These are phyloP conservation scores for Drosophila histrio DNA, from an alignment of 2,888 invertebrate species.

Conservation along the genomic window DNA sequence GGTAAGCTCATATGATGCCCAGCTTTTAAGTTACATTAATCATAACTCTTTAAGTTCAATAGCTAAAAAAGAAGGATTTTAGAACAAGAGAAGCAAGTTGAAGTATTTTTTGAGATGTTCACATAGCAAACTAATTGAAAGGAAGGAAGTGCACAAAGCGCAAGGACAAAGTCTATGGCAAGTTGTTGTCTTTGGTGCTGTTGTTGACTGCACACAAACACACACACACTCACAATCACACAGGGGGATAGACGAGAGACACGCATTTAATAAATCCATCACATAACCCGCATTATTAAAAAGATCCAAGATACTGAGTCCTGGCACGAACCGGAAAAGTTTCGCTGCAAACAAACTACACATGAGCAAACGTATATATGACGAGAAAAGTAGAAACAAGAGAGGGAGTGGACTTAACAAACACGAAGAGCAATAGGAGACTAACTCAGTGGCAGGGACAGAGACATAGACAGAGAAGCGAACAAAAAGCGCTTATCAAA, in stretches of 20 bases:
- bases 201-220: conserved; percentile 35
- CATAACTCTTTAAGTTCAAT: conserved; percentile 32
- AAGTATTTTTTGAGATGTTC: conserved; percentile 51
- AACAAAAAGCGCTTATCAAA: conserved; percentile 77
- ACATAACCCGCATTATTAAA: conserved; percentile 80
- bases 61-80: conserved; percentile 22
- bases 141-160: conserved; percentile 47
- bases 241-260: conserved; percentile 32
- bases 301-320: conserved; percentile 64
- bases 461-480: conserved; percentile 21
- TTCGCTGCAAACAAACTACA: conserved; percentile 66
- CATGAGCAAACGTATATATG: conserved; percentile 13
- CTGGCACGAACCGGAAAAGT: conserved; percentile 74
- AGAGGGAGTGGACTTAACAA: conserved; percentile 24
- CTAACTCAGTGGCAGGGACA: conserved; percentile 12
- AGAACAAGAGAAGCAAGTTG: conserved; percentile 38
- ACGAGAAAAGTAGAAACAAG: not conserved
- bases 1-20: no score
- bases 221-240: not conserved
- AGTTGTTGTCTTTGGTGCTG: conserved; percentile 38
- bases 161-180: conserved; percentile 71
- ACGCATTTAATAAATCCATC: conserved; percentile 78
- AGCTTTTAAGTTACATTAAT: not conserved
- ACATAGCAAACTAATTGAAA: conserved; percentile 68
- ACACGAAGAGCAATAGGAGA: conserved; percentile 48